Conservation (phyloP, 2,113 vertebrate genomes). For the Cyphomyrus plagiostoma region DNA sequence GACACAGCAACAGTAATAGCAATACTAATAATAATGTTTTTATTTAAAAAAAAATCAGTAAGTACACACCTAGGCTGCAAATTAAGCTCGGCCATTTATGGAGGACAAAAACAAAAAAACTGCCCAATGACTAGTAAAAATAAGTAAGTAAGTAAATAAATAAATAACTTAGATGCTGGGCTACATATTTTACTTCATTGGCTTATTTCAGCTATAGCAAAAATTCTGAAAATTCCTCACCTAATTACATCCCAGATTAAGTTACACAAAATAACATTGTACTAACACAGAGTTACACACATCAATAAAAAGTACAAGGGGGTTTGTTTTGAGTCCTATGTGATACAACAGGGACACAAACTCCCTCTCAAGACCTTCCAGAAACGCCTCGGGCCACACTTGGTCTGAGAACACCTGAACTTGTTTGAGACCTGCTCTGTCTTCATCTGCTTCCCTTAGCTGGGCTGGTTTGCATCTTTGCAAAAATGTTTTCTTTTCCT, state of each 20-base stretch:
- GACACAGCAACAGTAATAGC: neutral
- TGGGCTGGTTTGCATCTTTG: neutral
- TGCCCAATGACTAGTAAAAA: neutral
- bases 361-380: neutral
- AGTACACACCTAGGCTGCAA: neutral
- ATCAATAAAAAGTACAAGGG: neutral
- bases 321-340: neutral
- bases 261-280: neutral
- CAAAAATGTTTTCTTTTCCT: neutral
- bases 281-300: neutral
- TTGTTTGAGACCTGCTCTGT: neutral
- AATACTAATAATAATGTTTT: neutral
- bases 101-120: neutral
- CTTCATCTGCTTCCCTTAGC: neutral
- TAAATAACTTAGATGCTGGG: neutral
- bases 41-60: neutral
- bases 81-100: neutral
- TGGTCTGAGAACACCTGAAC: neutral
- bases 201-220: neutral
- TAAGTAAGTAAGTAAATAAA: neutral
- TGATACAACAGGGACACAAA: neutral
- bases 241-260: neutral
- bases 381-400: neutral
- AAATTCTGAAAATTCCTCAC: neutral
- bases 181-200: neutral